phyloP scores from a whole-genome alignment of 2,888 invertebrate genomes.

The Drosophila ustulata region DNA sequence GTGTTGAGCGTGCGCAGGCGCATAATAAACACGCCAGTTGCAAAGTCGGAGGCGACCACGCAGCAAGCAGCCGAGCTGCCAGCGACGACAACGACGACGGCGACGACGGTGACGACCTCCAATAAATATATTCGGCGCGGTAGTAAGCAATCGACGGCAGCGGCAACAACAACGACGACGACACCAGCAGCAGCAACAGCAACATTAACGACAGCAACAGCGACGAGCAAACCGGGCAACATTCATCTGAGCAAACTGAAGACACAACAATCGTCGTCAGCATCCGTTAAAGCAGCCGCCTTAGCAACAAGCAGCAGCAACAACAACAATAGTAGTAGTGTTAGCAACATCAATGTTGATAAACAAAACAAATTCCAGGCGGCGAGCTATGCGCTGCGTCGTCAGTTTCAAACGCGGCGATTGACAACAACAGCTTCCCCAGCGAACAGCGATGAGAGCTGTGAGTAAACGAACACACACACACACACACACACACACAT shows the following conservation, averaged over 20 bases:
- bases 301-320: constrained; percentile 41
- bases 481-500: too few species aligned
- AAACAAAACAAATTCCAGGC: constrained; percentile 64
- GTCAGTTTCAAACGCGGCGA: constrained; percentile 80
- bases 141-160: constrained; percentile 55
- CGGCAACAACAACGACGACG: constrained; percentile 48
- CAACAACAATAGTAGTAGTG: constrained; percentile 48
- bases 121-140: constrained; percentile 76
- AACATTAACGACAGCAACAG: constrained; percentile 37
- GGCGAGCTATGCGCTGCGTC: constrained; percentile 68
- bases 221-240: constrained; percentile 37
- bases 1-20: constrained; percentile 83
- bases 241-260: constrained; percentile 57
- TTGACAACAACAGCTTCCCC: constrained; percentile 70
- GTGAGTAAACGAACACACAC: constrained; percentile 55
- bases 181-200: constrained; percentile 34
- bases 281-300: neutral
- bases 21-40: constrained; percentile 71
- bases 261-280: constrained; percentile 34
- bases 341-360: constrained; percentile 44
- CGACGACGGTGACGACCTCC: constrained; percentile 70
- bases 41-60: constrained; percentile 51
- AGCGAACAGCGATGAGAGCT: constrained; percentile 65
- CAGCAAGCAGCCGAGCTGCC: constrained; percentile 58
- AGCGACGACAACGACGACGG: constrained; percentile 43